These are phyloP conservation scores for Synchiropus splendidus DNA, from an alignment of 2,113 vertebrate species.

Conservation along the genomic window DNA sequence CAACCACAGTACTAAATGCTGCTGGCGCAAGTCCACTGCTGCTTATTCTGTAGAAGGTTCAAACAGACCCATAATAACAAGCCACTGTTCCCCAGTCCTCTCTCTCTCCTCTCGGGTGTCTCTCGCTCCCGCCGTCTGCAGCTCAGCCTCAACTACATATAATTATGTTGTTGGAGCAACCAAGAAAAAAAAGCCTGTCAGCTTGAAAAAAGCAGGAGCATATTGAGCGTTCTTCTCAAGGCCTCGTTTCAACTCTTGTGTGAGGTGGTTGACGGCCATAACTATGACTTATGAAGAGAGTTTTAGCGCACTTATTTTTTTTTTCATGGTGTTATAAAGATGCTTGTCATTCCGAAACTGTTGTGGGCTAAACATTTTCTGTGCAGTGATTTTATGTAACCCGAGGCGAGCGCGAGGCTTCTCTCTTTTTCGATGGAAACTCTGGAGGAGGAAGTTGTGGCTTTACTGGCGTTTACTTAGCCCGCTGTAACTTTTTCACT, in stretches of 20 bases:
- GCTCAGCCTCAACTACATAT: constrained; percentile 55
- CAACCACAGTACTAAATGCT: constrained; percentile 23
- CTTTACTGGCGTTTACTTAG: constrained; percentile 49
- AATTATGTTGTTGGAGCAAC: constrained; percentile 70
- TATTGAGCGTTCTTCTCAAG: constrained; percentile 23
- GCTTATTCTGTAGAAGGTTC: constrained; percentile 63
- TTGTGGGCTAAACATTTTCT: constrained; percentile 3
- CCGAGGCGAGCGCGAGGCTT: constrained; percentile 5
- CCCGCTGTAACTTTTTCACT: constrained; percentile 29
- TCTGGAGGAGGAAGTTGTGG: constrained; percentile 42
- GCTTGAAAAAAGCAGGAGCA: constrained; percentile 13
- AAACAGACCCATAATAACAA: constrained; percentile 71
- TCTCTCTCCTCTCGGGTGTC: constrained; percentile 32
- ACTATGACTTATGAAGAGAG: constrained; percentile 12
- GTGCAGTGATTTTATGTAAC: constrained; percentile 5
- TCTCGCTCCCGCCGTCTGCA: constrained; percentile 27
- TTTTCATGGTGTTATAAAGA: constrained; percentile 7
- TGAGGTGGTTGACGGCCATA: constrained; percentile 1
- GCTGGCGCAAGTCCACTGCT: constrained; percentile 40
- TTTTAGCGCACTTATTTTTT: constrained; percentile 12
- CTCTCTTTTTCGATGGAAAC: constrained; percentile 35
- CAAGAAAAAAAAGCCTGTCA: constrained; percentile 38
- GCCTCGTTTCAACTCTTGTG: constrained; percentile 15
- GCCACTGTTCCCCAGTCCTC: constrained; percentile 44
- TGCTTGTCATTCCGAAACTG: constrained; percentile 6